Conservation (phyloP, 1,140 invertebrate genomes). For the Halyomorpha halys region DNA sequence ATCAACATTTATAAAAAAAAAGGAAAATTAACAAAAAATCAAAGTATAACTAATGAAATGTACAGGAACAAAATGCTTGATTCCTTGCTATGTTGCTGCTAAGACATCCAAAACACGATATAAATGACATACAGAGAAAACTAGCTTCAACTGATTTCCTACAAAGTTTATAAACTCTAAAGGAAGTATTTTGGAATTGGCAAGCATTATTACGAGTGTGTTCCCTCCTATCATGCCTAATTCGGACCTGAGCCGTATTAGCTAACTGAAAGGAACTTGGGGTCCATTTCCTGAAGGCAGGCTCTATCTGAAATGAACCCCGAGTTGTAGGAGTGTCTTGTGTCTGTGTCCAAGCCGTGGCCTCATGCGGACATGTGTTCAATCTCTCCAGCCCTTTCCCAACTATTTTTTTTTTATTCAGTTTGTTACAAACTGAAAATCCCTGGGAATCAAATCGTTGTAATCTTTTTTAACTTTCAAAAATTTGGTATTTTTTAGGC, state of each 20-base stretch:
- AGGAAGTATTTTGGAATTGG: conserved; percentile 6
- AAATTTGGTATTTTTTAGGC: too few relatives aligned
- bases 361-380: neutral
- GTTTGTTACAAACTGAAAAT: too few relatives aligned
- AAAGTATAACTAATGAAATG: conserved; percentile 14
- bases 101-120: conserved; percentile 26
- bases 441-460: too few relatives aligned
- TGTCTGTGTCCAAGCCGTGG: conserved; percentile 11
- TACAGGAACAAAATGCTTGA: conserved; percentile 24
- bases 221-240: conserved; percentile 16
- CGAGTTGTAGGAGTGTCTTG: conserved; percentile 16
- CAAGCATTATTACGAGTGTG: conserved; percentile 4
- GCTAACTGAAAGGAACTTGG: conserved; percentile 22
- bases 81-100: conserved; percentile 26
- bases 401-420: neutral
- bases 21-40: conserved; percentile 1
- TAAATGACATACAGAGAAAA: conserved; percentile 23
- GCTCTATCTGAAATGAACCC: conserved; percentile 24
- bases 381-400: conserved; percentile 13
- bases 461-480: too few relatives aligned
- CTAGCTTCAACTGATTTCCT: conserved; percentile 23
- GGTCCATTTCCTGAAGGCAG: conserved; percentile 29
- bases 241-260: neutral
- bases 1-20: conserved; percentile 2
- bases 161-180: conserved; percentile 20